Conservation (phyloP, 2,113 vertebrate species). For the Saguinus midas region DNA sequence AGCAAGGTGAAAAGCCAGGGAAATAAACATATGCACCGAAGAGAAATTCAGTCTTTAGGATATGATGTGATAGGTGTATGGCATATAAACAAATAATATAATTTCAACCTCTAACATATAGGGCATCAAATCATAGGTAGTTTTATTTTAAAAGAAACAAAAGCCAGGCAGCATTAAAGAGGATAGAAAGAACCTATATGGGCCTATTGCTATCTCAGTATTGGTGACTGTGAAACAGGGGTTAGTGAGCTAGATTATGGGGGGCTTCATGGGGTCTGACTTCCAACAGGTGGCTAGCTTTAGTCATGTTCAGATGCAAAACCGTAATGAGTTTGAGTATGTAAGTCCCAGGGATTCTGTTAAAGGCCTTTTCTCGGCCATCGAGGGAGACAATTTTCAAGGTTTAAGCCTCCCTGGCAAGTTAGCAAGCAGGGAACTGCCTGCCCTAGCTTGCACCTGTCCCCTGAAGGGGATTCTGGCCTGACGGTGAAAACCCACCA, state of each 20-base stretch:
- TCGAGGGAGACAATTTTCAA: neutral
- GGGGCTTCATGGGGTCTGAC: constrained; percentile 42
- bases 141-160: constrained; percentile 49
- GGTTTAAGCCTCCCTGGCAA: constrained; percentile 45
- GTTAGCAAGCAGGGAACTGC: constrained; percentile 44
- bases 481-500: constrained; percentile 32
- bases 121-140: neutral
- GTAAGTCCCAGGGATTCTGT: constrained; percentile 11
- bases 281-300: constrained; percentile 74
- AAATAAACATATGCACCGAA: neutral
- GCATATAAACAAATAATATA: neutral
- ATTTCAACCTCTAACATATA: neutral
- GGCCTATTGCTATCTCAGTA: neutral
- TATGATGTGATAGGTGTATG: neutral
- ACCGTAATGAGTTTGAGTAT: constrained; percentile 36
- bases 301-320: constrained; percentile 56
- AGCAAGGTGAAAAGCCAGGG: neutral
- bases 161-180: constrained; percentile 3
- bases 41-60: neutral
- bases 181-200: neutral
- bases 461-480: constrained; percentile 11
- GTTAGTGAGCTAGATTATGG: neutral
- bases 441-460: neutral
- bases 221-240: neutral
- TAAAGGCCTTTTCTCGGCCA: constrained; percentile 13